Evolutionary conservation across 2,113 vertebrate genomes (phyloP).

Genomic region (Zosterops lateralis): DNA sequence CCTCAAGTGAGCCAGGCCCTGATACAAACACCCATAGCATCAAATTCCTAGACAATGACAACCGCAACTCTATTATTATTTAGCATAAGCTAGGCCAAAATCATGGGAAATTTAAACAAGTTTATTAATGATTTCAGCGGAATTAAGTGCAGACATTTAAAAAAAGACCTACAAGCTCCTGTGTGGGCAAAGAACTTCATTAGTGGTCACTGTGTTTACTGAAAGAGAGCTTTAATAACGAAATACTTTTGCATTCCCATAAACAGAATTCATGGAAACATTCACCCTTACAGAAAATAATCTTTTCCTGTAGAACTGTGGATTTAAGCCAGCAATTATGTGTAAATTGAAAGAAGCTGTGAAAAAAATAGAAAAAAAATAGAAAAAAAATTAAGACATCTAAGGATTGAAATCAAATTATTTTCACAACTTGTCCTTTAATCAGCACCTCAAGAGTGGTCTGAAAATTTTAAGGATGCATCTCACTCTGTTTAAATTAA

Average conservation of each 20-base stretch:
- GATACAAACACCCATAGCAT: not conserved
- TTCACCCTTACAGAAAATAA: not conserved
- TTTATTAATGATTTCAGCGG: not conserved
- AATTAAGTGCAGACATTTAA: not conserved
- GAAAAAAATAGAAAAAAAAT: not conserved
- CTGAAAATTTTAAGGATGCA: not conserved
- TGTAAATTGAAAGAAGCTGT: constrained; percentile 11
- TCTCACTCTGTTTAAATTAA: not conserved
- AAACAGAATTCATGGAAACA: not conserved
- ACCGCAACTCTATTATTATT: not conserved
- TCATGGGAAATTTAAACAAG: not conserved
- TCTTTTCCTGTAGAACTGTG: not conserved
- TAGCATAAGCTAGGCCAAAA: not conserved
- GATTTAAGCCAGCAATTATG: not conserved
- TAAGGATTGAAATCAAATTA: not conserved
- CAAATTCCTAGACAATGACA: not conserved
- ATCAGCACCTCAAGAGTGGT: not conserved
- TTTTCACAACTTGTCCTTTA: not conserved
- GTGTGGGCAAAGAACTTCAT: not conserved
- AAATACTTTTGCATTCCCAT: not conserved
- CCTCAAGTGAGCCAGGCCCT: not conserved
- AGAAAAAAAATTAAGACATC: not conserved
- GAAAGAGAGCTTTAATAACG: not conserved
- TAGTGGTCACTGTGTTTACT: not conserved
- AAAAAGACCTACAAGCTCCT: not conserved